These are phyloP conservation scores for Girardia tigrina DNA, from an alignment of 2,888 invertebrate species.

Conservation along the genomic window DNA sequence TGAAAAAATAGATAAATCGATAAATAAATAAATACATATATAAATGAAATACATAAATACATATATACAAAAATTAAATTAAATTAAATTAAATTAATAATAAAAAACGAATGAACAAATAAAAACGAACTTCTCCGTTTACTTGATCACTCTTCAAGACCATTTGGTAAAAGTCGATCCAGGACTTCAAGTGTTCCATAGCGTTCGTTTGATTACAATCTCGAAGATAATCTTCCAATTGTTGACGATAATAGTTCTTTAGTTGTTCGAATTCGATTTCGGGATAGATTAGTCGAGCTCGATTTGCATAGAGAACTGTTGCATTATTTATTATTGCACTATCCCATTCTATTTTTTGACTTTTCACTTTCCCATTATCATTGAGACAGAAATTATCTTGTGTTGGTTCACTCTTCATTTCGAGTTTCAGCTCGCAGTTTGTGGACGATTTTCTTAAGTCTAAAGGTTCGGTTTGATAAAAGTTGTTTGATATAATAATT, in stretches of 20 bases:
- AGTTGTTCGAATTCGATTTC: constrained; percentile 25
- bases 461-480: background rate
- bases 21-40: too few relatives aligned
- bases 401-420: constrained; percentile 40
- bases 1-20: too few relatives aligned
- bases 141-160: background rate
- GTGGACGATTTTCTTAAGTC: constrained; percentile 6
- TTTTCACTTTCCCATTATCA: constrained; percentile 38
- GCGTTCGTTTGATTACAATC: background rate
- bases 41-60: too few relatives aligned
- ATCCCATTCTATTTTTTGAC: constrained; percentile 39
- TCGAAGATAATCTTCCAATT: constrained; percentile 24
- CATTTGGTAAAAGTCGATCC: constrained; percentile 3
- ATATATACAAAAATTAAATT: too few relatives aligned
- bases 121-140: constrained; percentile 6
- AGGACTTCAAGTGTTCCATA: constrained; percentile 9
- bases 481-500: background rate
- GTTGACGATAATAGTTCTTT: constrained; percentile 26
- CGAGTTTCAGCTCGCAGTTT: constrained; percentile 8
- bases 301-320: constrained; percentile 32
- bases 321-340: constrained; percentile 28
- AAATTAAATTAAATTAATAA: too few relatives aligned
- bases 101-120: too few relatives aligned
- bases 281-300: constrained; percentile 27
- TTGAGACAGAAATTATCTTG: constrained; percentile 39